These are phyloP conservation scores for Lepidochitona cinerea DNA, from an alignment of 2,888 invertebrate genomes.

Conservation along the genomic window DNA sequence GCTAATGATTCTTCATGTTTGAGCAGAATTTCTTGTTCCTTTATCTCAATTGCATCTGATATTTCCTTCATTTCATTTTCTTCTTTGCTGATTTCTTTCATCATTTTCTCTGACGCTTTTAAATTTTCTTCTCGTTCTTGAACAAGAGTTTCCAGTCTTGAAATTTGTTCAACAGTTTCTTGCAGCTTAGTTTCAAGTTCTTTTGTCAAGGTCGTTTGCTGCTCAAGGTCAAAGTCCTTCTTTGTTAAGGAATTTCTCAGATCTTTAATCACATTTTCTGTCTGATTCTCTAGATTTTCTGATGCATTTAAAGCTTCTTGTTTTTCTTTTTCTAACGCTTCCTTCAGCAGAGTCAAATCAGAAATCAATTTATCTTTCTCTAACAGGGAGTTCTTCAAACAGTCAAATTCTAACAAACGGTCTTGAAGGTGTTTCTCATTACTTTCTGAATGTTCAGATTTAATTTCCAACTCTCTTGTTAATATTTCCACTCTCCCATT, in stretches of 20 bases:
- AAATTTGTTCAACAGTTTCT: neutral
- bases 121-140: neutral
- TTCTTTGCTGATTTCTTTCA: neutral
- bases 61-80: neutral
- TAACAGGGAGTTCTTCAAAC: too few species aligned
- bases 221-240: neutral
- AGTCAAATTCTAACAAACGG: too few species aligned
- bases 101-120: neutral
- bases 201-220: neutral
- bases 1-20: neutral
- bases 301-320: too few species aligned
- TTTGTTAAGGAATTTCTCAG: neutral
- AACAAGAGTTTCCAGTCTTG: neutral
- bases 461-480: too few species aligned
- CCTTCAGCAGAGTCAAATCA: too few species aligned
- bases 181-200: slow-evolving; percentile 2
- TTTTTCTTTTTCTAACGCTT: too few species aligned
- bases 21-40: neutral
- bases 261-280: neutral
- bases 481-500: slow-evolving; percentile 31
- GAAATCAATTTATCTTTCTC: too few species aligned
- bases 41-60: neutral
- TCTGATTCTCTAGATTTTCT: too few species aligned
- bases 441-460: too few species aligned
- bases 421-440: too few species aligned